Evolutionary conservation across 1,140 invertebrate genomes (phyloP).

Genomic region (Tetragonula clypearis): DNA sequence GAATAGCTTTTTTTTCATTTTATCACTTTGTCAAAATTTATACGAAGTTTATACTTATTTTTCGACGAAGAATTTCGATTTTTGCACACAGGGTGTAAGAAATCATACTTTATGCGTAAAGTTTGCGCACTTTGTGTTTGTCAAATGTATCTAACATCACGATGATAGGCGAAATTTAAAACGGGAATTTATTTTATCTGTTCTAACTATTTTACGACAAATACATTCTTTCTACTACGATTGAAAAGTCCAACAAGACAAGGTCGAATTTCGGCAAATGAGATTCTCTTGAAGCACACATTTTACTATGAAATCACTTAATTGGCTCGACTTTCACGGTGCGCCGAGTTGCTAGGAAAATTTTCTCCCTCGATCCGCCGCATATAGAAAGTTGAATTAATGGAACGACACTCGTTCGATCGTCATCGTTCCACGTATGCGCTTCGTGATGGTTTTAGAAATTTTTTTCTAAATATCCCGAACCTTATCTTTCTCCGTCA

Average conservation of each 20-base stretch:
- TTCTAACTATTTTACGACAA: no score
- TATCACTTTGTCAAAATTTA: no score
- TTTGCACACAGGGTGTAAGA: no score
- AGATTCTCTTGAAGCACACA: background rate
- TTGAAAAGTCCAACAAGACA: background rate
- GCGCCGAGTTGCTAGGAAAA: conserved; percentile 32
- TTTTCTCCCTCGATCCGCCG: conserved; percentile 7
- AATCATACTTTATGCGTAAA: no score
- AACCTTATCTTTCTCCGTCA: background rate
- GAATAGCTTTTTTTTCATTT: no score
- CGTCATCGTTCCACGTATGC: background rate
- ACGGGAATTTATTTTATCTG: no score
- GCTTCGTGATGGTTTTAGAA: conserved; percentile 1
- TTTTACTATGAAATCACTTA: conserved; percentile 1
- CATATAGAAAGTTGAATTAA: conserved; percentile 41
- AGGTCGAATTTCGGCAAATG: background rate
- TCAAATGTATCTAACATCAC: no score
- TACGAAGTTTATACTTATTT: no score
- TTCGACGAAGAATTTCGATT: no score
- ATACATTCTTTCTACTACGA: no score
- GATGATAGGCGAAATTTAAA: no score
- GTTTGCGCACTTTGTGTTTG: no score
- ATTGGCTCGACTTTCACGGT: conserved; percentile 46
- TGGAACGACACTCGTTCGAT: background rate
- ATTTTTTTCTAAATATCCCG: background rate